phyloP scores from a whole-genome alignment of 2,888 invertebrate genomes.

The Busseola fusca region DNA sequence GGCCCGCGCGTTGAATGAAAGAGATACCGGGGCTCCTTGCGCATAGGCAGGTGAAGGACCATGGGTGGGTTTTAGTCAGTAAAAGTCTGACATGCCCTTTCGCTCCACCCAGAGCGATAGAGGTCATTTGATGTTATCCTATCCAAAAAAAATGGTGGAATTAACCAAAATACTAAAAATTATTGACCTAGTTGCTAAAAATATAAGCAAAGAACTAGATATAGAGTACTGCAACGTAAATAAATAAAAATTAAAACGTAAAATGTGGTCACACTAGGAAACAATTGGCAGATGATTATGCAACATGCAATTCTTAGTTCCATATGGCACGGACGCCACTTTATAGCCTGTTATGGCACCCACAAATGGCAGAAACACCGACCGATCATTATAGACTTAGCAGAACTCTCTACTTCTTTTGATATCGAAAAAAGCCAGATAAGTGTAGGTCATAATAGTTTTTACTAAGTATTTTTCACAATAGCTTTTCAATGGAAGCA shows the following conservation, averaged over 20 bases:
- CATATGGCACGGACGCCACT: slow-evolving; percentile 72
- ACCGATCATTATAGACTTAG: slow-evolving; percentile 63
- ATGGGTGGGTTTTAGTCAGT: too few species aligned
- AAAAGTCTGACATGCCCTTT: too few species aligned
- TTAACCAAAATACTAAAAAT: not conserved
- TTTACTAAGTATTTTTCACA: slow-evolving; percentile 10
- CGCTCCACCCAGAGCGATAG: too few species aligned
- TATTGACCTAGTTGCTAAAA: not conserved
- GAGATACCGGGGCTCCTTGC: too few species aligned
- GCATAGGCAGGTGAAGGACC: too few species aligned
- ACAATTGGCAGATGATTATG: slow-evolving; percentile 56
- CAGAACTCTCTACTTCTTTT: slow-evolving; percentile 57
- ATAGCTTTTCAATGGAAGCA: not conserved
- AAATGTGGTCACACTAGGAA: slow-evolving; percentile 57
- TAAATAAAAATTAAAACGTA: not conserved
- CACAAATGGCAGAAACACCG: slow-evolving; percentile 55
- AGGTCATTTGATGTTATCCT: too few species aligned
- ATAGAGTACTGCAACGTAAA: not conserved
- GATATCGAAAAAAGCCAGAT: slow-evolving; percentile 28
- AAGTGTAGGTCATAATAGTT: slow-evolving; percentile 26
- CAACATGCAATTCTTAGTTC: slow-evolving; percentile 64
- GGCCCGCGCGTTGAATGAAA: too few species aligned
- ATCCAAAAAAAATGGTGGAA: too few species aligned
- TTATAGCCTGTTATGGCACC: slow-evolving; percentile 56
- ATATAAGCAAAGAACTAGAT: not conserved